Conservation (phyloP, 2,888 invertebrate genomes). For the Sphaerophoria rueppellii region DNA sequence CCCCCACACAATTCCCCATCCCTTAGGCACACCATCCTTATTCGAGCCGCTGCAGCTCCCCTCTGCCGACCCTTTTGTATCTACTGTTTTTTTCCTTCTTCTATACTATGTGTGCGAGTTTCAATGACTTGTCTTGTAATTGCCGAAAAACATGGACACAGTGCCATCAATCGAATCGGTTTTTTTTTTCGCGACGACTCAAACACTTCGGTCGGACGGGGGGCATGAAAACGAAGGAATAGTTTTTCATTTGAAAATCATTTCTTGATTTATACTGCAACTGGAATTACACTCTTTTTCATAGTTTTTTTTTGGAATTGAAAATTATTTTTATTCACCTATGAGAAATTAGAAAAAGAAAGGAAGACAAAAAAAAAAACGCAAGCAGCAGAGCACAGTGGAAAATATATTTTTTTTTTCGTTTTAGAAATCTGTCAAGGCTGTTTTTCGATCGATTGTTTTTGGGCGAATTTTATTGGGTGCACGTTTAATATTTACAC, state of each 20-base stretch:
- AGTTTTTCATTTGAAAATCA: neutral
- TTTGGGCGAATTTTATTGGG: slow-evolving; percentile 58
- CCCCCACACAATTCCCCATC: slow-evolving; percentile 10
- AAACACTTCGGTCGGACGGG: slow-evolving; percentile 3
- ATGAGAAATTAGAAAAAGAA: slow-evolving; percentile 37
- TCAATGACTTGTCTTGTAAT: slow-evolving; percentile 65
- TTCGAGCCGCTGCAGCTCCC: slow-evolving; percentile 9
- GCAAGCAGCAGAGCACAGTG: slow-evolving; percentile 51
- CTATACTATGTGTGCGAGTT: slow-evolving; percentile 48
- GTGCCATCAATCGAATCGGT: slow-evolving; percentile 34
- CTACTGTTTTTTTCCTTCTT: slow-evolving; percentile 37
- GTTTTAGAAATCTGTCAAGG: slow-evolving; percentile 75
- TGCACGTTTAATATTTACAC: slow-evolving; percentile 34
- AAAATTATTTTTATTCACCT: slow-evolving; percentile 60
- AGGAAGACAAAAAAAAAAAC: slow-evolving; percentile 41
- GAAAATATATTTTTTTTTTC: slow-evolving; percentile 58
- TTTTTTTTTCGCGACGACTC: slow-evolving; percentile 49
- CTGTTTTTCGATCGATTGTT: slow-evolving; percentile 77
- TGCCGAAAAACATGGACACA: slow-evolving; percentile 67
- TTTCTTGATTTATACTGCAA: slow-evolving; percentile 6
- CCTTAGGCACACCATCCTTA: neutral
- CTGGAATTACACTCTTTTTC: slow-evolving; percentile 40
- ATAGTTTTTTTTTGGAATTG: neutral
- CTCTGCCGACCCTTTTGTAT: slow-evolving; percentile 22
- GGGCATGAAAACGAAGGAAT: neutral